phyloP scores from a whole-genome alignment of 2,888 invertebrate species.

The Platerodrilus igneus region DNA sequence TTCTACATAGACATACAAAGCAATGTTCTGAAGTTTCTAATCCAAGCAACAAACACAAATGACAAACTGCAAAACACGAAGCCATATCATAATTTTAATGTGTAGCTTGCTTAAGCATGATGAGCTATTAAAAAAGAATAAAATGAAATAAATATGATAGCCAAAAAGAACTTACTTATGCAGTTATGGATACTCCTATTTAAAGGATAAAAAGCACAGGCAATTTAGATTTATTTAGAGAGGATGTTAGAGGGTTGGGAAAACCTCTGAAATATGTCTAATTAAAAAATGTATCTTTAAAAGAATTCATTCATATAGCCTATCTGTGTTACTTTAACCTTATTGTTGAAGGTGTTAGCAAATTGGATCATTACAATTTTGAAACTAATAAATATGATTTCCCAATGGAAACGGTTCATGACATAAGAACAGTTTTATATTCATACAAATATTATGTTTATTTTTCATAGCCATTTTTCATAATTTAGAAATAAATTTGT shows the following conservation, averaged over 20 bases:
- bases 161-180: constrained; percentile 22
- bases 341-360: constrained; percentile 24
- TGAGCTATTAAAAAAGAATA: constrained; percentile 17
- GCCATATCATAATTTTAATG: constrained; percentile 20
- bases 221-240: constrained; percentile 25
- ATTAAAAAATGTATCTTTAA: constrained; percentile 15
- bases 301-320: constrained; percentile 25
- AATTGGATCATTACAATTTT: constrained; percentile 25
- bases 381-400: constrained; percentile 29
- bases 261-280: constrained; percentile 21
- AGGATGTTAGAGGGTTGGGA: constrained; percentile 23
- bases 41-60: constrained; percentile 7
- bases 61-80: constrained; percentile 19
- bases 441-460: too few relatives aligned
- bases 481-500: too few relatives aligned
- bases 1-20: constrained; percentile 17
- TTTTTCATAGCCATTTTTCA: too few relatives aligned
- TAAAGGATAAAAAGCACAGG: constrained; percentile 27
- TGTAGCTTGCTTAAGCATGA: constrained; percentile 16
- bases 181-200: constrained; percentile 24
- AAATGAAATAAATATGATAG: constrained; percentile 2
- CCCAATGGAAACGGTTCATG: too few relatives aligned
- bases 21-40: constrained; percentile 11
- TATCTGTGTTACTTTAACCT: constrained; percentile 21
- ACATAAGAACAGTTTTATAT: too few relatives aligned